Conservation (phyloP, 2,113 vertebrate species). For the Oostethus manadensis region DNA sequence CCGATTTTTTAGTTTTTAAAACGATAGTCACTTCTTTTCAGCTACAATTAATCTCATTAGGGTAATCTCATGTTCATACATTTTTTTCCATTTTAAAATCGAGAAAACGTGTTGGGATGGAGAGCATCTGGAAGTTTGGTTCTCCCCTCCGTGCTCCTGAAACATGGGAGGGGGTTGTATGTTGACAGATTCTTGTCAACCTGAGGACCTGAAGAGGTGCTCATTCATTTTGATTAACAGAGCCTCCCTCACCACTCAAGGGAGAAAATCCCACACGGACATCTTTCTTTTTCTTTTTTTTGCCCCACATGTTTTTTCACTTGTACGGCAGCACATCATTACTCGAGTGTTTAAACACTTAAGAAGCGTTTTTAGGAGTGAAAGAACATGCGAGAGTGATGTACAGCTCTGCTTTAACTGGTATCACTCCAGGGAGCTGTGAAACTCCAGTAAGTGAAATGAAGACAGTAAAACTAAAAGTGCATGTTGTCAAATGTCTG, state of each 20-base stretch:
- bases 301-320: slow-evolving; percentile 68
- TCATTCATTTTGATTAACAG: slow-evolving; percentile 65
- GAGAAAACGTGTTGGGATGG: neutral
- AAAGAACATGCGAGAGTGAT: slow-evolving; percentile 52
- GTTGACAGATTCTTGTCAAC: slow-evolving; percentile 22
- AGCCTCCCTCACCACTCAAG: slow-evolving; percentile 42
- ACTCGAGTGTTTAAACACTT: slow-evolving; percentile 74
- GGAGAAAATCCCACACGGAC: slow-evolving; percentile 46
- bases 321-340: slow-evolving; percentile 70
- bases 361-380: slow-evolving; percentile 48
- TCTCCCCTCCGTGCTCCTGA: neutral
- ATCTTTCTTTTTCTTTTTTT: slow-evolving; percentile 33
- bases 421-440: slow-evolving; percentile 65
- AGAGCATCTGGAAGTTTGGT: neutral
- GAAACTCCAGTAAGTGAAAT: slow-evolving; percentile 60
- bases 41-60: neutral
- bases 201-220: slow-evolving; percentile 38
- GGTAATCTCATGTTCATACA: neutral
- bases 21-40: no score
- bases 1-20: no score
- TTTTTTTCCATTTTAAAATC: neutral
- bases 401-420: slow-evolving; percentile 68
- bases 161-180: neutral
- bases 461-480: slow-evolving; percentile 60
- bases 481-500: slow-evolving; percentile 70